Base-by-base conservation (phyloP, 2,888 invertebrate species). In the Sinohyriopsis cumingii region DNA sequence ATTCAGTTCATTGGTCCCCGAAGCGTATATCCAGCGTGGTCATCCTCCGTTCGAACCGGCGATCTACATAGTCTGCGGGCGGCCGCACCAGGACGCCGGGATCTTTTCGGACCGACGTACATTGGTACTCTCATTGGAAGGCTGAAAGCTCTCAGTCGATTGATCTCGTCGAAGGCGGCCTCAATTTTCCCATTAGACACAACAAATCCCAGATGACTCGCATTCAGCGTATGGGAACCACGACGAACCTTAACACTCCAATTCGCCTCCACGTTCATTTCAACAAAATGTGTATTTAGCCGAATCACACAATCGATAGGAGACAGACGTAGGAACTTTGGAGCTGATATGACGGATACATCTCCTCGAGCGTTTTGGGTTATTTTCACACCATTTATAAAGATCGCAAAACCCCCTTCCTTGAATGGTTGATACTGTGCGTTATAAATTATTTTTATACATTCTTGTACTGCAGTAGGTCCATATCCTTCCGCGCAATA, bases 351-450 rank as follows among this genome's bases (percentile, higher is more conserved):
- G 20, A 91, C 87, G 5, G 79, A 82, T 7, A 91, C 89, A 62
- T 90, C 90, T 20, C 89, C 90, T 15, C 82, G 78, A 6, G 82
- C 81, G 55, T 83, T 86, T 76, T 90, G 89, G 18, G 86, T 84
- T 68, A 91, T 88, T 67, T 85, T 83, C 55, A 86, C 81, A 22
- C 88, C 89, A 77, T 90, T 90, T 68, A 91, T 86, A 62, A 84
- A 81, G 6, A 90, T 85, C 55, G 83, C 79, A 61, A 87, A 82
- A 5, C 84, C 84, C 6, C 88, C 89, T 68, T 87, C 85, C 6
- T 80, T 74, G 0, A 68, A 45, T 9, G 65, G 69, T 28, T 86
- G 82, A 74, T 89, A 90, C 67, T 86, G 84, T 5, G 91, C 89
- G 25, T 75, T 77, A 55, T 86, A 79, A 9, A 89, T 86, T 7